These are phyloP conservation scores for Drosophila nigricruria DNA, from an alignment of 2,888 invertebrate genomes.

Conservation along the genomic window DNA sequence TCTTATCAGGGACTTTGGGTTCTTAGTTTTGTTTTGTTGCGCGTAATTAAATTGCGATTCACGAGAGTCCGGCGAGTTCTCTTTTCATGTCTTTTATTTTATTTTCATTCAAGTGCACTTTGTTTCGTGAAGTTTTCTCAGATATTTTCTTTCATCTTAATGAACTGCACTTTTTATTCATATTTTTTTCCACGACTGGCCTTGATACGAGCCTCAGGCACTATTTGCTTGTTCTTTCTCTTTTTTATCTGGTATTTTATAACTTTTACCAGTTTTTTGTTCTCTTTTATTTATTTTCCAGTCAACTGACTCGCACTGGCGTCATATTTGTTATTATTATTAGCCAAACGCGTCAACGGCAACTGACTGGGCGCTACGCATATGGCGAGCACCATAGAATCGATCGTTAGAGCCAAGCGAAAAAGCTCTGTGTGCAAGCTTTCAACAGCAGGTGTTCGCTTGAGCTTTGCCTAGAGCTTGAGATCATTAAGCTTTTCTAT, in stretches of 20 bases:
- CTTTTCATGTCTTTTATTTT: not conserved
- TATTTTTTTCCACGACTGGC: constrained; percentile 35
- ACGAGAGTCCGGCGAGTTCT: constrained; percentile 19
- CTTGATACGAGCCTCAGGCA: constrained; percentile 52
- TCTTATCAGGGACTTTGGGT: constrained; percentile 17
- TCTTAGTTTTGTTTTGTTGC: constrained; percentile 17
- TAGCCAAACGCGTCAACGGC: constrained; percentile 64
- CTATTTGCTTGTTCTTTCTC: constrained; percentile 4
- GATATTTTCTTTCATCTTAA: constrained; percentile 1
- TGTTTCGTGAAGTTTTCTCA: constrained; percentile 6
- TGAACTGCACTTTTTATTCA: constrained; percentile 8
- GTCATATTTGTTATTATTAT: constrained; percentile 72
- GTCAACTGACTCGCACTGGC: constrained; percentile 50
- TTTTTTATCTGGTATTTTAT: constrained; percentile 18
- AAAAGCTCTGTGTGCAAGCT: constrained; percentile 53
- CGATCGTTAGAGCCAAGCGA: constrained; percentile 39
- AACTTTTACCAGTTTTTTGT: constrained; percentile 18
- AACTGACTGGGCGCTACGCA: constrained; percentile 66
- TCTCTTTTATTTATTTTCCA: constrained; percentile 14
- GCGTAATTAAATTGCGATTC: constrained; percentile 58
- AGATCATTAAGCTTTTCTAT: constrained; percentile 18
- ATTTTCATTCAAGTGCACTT: constrained; percentile 19
- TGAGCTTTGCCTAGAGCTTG: constrained; percentile 21
- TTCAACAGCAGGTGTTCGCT: constrained; percentile 34
- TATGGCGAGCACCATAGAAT: constrained; percentile 61